Evolutionary conservation across 1,140 invertebrate species (phyloP).

Genomic region (Cotesia typhae): DNA sequence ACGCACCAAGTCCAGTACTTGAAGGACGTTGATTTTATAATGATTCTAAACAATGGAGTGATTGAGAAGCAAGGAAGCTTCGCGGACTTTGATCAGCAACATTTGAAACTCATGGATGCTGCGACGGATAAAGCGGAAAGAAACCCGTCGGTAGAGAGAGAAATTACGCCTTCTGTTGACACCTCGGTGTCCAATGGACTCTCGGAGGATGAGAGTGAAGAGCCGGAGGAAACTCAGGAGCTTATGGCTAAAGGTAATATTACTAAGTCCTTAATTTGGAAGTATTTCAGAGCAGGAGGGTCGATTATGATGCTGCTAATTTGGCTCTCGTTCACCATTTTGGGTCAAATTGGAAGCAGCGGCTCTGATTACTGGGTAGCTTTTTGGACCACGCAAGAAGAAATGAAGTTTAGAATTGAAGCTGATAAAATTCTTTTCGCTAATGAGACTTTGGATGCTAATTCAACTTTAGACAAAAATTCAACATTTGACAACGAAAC

Average conservation of each 20-base stretch:
- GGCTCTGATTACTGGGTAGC: slow-evolving; percentile 72
- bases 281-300: slow-evolving; percentile 69
- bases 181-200: slow-evolving; percentile 35
- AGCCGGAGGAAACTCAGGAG: slow-evolving; percentile 68
- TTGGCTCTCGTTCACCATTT: slow-evolving; percentile 57
- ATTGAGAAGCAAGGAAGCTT: slow-evolving; percentile 43
- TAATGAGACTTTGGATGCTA: not conserved
- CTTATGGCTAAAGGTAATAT: slow-evolving; percentile 69
- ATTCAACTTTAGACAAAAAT: slow-evolving; percentile 25
- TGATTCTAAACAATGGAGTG: slow-evolving; percentile 76
- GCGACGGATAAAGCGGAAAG: not conserved
- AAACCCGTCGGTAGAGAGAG: not conserved
- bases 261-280: slow-evolving; percentile 65
- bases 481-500: slow-evolving; percentile 40
- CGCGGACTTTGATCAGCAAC: slow-evolving; percentile 25
- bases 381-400: slow-evolving; percentile 65
- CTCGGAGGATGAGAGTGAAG: slow-evolving; percentile 55
- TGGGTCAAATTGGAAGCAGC: slow-evolving; percentile 66
- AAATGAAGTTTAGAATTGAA: slow-evolving; percentile 35
- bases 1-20: slow-evolving; percentile 85
- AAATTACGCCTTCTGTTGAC: not conserved
- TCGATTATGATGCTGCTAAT: slow-evolving; percentile 59
- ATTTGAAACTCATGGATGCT: slow-evolving; percentile 26
- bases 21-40: slow-evolving; percentile 73
- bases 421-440: not conserved